These are phyloP conservation scores for Botia almorhae DNA, from an alignment of 2,797 vertebrate genomes.

Conservation along the genomic window DNA sequence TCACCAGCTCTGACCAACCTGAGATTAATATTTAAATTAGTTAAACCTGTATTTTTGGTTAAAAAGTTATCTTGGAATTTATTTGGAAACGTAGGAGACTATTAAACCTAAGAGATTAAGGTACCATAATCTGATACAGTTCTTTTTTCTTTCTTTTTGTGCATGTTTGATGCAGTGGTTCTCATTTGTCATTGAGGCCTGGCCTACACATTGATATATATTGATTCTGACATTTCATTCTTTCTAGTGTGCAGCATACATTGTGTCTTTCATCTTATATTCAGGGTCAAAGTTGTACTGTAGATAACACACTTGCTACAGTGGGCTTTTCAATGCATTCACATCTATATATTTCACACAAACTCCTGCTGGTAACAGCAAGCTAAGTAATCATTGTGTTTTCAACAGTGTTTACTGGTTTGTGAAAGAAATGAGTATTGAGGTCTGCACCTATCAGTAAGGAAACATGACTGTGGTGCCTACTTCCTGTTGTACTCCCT, in stretches of 20 bases:
- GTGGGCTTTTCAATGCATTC: constrained; percentile 14
- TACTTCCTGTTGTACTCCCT: neutral
- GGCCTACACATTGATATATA: constrained; percentile 55
- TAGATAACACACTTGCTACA: neutral
- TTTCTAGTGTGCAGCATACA: constrained; percentile 45
- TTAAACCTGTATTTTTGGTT: too few species aligned
- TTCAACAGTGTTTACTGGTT: neutral
- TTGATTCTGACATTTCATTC: constrained; percentile 63
- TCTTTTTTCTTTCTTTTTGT: neutral
- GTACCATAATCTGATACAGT: too few species aligned
- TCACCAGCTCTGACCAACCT: too few species aligned
- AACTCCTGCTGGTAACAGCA: neutral
- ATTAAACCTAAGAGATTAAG: too few species aligned
- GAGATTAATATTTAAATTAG: too few species aligned
- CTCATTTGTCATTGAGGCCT: constrained; percentile 17
- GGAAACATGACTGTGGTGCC: neutral
- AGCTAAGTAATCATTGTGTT: constrained; percentile 7
- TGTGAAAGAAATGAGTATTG: neutral
- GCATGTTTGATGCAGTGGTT: constrained; percentile 45
- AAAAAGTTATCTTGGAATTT: too few species aligned
- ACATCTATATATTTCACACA: constrained; percentile 3
- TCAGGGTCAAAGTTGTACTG: constrained; percentile 13
- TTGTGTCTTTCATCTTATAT: constrained; percentile 54
- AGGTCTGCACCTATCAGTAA: constrained; percentile 10
- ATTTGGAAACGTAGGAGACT: too few species aligned